phyloP scores from a whole-genome alignment of 2,113 vertebrate species.

The Hylia prasina region DNA sequence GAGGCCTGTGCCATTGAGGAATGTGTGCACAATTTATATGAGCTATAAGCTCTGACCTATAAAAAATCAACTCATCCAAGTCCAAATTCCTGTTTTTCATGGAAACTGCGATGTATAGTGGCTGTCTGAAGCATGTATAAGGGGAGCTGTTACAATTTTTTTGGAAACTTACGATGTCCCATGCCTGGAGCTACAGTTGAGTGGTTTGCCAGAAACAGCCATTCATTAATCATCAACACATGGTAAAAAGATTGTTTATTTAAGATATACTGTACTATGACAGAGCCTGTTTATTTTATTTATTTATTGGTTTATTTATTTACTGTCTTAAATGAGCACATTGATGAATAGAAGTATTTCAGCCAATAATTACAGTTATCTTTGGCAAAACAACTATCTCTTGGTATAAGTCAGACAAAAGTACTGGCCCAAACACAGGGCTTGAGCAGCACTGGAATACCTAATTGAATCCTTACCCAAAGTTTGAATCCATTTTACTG shows the following conservation, averaged over 20 bases:
- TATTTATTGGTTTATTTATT: neutral
- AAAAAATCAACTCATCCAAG: conserved; percentile 32
- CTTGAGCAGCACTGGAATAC: neutral
- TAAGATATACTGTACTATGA: neutral
- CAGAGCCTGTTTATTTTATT: neutral
- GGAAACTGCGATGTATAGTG: conserved; percentile 29
- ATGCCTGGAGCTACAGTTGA: conserved; percentile 35
- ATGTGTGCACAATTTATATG: conserved; percentile 31
- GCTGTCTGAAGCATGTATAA: conserved; percentile 17
- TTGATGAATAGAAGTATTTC: neutral
- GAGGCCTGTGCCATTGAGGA: neutral
- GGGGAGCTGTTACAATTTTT: conserved; percentile 18
- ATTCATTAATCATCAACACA: conserved; percentile 19
- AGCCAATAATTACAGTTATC: neutral
- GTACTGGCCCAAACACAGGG: neutral
- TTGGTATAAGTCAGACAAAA: neutral
- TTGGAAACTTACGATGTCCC: neutral
- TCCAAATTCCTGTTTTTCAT: conserved; percentile 60
- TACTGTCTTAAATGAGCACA: neutral
- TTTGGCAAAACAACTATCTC: neutral
- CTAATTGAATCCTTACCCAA: neutral
- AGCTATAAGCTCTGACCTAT: conserved; percentile 32
- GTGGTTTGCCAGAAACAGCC: conserved; percentile 38
- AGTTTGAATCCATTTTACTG: neutral
- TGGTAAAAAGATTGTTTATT: neutral